Evolutionary conservation across 2,113 vertebrate species (phyloP), one percentile per base, ranked within the genome.

Genomic region (Oryzias melastigma): DNA sequence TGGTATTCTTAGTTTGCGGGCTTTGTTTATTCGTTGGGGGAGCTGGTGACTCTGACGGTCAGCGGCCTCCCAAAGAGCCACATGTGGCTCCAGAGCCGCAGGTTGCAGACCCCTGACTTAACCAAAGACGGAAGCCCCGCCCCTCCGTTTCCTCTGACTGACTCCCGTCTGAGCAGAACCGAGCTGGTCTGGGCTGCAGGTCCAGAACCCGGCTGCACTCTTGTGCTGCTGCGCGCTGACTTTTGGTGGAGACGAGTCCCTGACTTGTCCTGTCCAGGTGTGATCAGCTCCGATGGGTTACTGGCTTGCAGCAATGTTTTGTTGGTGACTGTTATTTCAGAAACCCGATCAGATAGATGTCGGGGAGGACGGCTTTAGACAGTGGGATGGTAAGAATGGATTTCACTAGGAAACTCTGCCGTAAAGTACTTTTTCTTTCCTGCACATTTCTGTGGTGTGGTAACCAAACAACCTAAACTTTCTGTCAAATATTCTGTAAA

Each of bases 361-460:
- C 76, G 93, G 92, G 86, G 91, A 89, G 81, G 93, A 93, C 88
- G 93, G 93, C 92, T 94, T 94, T 93, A 94, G 90, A 90, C 93
- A 94, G 87, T 94, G 92, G 91, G 92, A 94, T 93, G 93, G 93
- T 95, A 93, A 98, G 97, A 93, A 85, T 86, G 73, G 89, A 92
- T 92, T 87, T 92, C 78, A 65, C 89, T 27, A 93, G 92, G 93
- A 92, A 89, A 84, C 82, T 88, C 88, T 89, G 84, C 87, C 91
- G 90, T 92, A 90, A 87, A 88, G 91, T 91, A 91, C 91, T 87
- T 75, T 92, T 93, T 86, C 70, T 88, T 87, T 86, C 81, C 75
- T 85, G 70, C 86, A 89, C 85, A 87, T 86, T 84, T 81, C 14
- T 53, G 58, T 40, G 62, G 58, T 84, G 78, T 89, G 77, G 74